Base-by-base conservation (phyloP, 1,140 invertebrate genomes). In the Platorchestia sp. region DNA sequence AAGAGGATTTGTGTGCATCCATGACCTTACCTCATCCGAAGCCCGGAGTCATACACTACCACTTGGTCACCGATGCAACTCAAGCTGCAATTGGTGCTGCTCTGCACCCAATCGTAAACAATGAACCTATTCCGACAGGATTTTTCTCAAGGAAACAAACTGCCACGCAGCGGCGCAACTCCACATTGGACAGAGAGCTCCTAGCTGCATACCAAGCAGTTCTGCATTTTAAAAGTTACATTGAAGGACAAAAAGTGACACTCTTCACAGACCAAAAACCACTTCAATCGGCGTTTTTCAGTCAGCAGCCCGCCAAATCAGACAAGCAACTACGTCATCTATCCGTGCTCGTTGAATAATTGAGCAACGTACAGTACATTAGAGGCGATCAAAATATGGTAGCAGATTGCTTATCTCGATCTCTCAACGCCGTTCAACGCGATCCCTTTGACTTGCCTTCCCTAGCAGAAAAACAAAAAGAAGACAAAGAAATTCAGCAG, bases 141-240 rank as follows among this genome's bases (percentile, higher is more conserved):
- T 95, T 87, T 42, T 95, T 86, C 45, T 87, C 75, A 45, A 95
- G 75, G 36, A 95, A 95, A 86, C 44, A 90, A 87, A 44, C 16
- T 43, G 41, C 40, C 6, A n/a, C 42, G 27, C 59, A 95, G 89
- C 95, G 45, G 86, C 7, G 75, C 45, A 6, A 27, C 89, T 40
- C 86, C 14, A 44, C 7, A 10, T 10, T 43, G 89, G 0, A n/a
- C n/a, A n/a, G n/a, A n/a, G n/a, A n/a, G n/a, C n/a, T n/a, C n/a
- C n/a, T n/a, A n/a, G n/a, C n/a, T n/a, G n/a, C n/a, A n/a, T n/a
- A n/a, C n/a, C n/a, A n/a, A n/a, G n/a, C n/a, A n/a, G n/a, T n/a
- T n/a, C 53, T 51, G 36, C 95, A 95, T 59, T 95, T 95, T 40
- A 95, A 41, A 19, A 44, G 19, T 1, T 53, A 53, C 16, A 44